phyloP scores from a whole-genome alignment of 1,140 invertebrate genomes.

The Macrotrachela quadricornifera region DNA sequence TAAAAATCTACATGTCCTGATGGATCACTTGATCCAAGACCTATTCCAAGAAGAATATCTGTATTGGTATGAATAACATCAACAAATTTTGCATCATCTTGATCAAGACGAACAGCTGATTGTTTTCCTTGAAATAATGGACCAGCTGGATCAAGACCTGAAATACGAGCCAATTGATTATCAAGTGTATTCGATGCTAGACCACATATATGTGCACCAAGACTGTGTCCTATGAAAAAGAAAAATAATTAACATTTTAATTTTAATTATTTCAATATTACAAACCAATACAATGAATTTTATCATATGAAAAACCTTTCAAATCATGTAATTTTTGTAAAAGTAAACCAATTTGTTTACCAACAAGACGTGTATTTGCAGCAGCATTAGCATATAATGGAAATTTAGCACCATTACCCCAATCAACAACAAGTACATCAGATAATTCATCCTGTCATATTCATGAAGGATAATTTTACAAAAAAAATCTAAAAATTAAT shows the following conservation, averaged over 20 bases:
- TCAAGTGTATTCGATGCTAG: not conserved
- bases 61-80: constrained; percentile 61
- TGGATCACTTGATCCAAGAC: constrained; percentile 1
- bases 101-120: constrained; percentile 51
- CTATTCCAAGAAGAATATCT: constrained; percentile 33
- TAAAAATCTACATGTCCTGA: constrained; percentile 68
- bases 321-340: not conserved
- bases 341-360: constrained; percentile 44
- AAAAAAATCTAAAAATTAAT: not conserved
- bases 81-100: constrained; percentile 47
- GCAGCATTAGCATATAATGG: constrained; percentile 71
- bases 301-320: not conserved
- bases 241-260: no score
- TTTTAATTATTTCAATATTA: no score
- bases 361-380: constrained; percentile 71
- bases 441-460: constrained; percentile 39
- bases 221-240: not conserved
- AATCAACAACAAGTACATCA: constrained; percentile 76
- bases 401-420: constrained; percentile 66
- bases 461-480: constrained; percentile 50
- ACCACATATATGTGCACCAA: constrained; percentile 8
- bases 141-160: constrained; percentile 54
- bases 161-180: constrained; percentile 4
- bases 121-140: constrained; percentile 56
- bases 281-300: constrained; percentile 8